Evolutionary conservation across 2,888 invertebrate genomes (phyloP).

Genomic region (Itoplectis maculator): DNA sequence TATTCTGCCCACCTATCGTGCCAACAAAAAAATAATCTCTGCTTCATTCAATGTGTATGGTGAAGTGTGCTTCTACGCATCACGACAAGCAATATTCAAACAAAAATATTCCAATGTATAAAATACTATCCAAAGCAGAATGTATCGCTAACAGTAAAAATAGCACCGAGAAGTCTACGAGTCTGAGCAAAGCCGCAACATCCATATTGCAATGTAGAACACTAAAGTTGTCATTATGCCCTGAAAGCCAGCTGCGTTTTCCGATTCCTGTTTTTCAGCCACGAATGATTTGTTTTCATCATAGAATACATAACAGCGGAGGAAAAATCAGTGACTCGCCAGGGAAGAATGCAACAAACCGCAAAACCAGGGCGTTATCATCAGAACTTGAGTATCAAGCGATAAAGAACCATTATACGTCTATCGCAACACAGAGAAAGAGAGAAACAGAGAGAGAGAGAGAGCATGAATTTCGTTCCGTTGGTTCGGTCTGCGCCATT

Average conservation of each 20-base stretch:
- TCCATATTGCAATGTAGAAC: too few relatives aligned
- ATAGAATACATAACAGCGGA: not conserved
- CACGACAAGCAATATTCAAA: too few relatives aligned
- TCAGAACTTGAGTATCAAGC: conserved; percentile 46
- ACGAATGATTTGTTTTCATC: not conserved
- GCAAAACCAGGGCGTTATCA: conserved; percentile 44
- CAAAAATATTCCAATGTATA: too few relatives aligned
- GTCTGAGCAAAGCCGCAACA: too few relatives aligned
- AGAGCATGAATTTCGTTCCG: conserved; percentile 51
- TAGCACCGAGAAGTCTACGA: too few relatives aligned
- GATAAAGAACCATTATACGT: conserved; percentile 51
- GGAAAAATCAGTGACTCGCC: not conserved
- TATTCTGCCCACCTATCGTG: conserved; percentile 94
- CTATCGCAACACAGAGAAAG: too few relatives aligned
- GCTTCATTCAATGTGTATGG: not conserved
- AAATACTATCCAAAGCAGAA: too few relatives aligned
- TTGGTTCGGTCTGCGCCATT: not conserved
- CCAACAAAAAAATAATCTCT: conserved; percentile 10
- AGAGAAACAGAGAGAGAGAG: too few relatives aligned
- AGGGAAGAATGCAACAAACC: not conserved
- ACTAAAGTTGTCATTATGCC: too few relatives aligned
- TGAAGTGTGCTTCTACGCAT: too few relatives aligned
- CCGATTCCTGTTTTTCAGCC: not conserved
- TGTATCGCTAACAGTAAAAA: too few relatives aligned
- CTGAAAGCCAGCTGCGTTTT: too few relatives aligned